A percentile compares a stretch with the other conserved stretches of the same genome.
Conservation (phyloP, 2,113 vertebrate genomes). For the Steatornis caripensis region DNA sequence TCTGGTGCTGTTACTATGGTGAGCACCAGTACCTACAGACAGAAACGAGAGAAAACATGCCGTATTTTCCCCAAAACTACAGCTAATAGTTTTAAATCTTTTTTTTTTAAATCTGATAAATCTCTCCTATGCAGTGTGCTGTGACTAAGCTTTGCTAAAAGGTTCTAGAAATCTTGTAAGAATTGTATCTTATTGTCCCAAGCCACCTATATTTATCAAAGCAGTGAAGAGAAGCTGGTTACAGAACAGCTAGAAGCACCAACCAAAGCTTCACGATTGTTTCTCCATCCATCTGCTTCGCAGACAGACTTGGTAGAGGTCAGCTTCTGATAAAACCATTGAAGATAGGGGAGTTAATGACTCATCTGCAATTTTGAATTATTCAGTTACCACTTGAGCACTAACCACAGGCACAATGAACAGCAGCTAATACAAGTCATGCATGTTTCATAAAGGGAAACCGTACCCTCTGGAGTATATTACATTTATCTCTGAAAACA, state of each 20-base stretch:
- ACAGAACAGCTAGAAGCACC: not conserved
- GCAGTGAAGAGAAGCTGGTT: not conserved
- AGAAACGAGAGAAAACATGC: not conserved
- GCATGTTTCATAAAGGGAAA: constrained; percentile 47
- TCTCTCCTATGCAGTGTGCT: not conserved
- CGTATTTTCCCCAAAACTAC: not conserved
- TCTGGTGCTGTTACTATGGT: not conserved
- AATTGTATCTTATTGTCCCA: not conserved
- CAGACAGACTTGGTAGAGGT: not conserved
- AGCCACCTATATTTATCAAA: not conserved
- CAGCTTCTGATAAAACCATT: not conserved
- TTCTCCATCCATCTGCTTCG: not conserved
- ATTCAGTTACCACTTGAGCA: constrained; percentile 18
- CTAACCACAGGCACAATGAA: not conserved
- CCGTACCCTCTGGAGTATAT: not conserved
- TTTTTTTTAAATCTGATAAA: too few relatives aligned
- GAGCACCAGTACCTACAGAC: not conserved
- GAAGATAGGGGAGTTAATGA: constrained; percentile 18
- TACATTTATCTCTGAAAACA: not conserved
- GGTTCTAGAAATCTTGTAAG: not conserved
- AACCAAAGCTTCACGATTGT: not conserved
- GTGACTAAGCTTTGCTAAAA: not conserved
- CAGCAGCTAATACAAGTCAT: constrained; percentile 31
- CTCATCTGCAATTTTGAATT: constrained; percentile 51
- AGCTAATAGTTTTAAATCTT: not conserved